These are phyloP conservation scores for Poicephalus gulielmi DNA, from an alignment of 2,113 vertebrate species.

Conservation along the genomic window DNA sequence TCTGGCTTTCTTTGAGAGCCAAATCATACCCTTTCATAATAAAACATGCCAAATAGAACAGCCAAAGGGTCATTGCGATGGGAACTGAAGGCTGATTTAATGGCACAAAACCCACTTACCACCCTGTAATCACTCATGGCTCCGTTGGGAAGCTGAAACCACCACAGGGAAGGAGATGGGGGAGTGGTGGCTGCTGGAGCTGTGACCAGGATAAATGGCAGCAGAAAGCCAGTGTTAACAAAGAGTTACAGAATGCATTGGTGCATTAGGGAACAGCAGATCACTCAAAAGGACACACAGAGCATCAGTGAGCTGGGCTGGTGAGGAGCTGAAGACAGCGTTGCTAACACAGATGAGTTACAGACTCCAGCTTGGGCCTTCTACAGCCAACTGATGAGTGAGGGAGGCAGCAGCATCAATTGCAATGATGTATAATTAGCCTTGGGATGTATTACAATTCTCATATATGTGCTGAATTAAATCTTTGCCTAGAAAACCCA, in stretches of 20 bases:
- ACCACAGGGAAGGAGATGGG: not conserved
- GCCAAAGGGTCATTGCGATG: rapidly evolving
- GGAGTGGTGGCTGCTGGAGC: not conserved
- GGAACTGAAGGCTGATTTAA: not conserved
- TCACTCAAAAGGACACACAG: not conserved
- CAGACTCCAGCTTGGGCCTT: not conserved
- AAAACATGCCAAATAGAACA: not conserved
- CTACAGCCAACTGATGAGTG: not conserved
- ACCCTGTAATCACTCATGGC: not conserved
- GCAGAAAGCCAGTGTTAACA: not conserved
- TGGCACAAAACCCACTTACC: not conserved
- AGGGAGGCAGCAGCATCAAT: not conserved
- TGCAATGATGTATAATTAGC: not conserved
- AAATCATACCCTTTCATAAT: not conserved
- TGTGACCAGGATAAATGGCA: not conserved
- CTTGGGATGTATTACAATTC: not conserved
- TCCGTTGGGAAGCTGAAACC: not conserved
- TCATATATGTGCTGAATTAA: not conserved
- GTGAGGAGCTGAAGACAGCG: not conserved
- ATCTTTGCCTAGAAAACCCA: not conserved
- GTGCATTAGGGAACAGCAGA: not conserved
- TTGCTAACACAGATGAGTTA: not conserved
- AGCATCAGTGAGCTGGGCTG: not conserved
- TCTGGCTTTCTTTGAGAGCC: not conserved
- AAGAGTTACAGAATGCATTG: not conserved